Evolutionary conservation across 2,797 vertebrate species (phyloP).

Genomic region (Microctenopoma stevenorrisi): DNA sequence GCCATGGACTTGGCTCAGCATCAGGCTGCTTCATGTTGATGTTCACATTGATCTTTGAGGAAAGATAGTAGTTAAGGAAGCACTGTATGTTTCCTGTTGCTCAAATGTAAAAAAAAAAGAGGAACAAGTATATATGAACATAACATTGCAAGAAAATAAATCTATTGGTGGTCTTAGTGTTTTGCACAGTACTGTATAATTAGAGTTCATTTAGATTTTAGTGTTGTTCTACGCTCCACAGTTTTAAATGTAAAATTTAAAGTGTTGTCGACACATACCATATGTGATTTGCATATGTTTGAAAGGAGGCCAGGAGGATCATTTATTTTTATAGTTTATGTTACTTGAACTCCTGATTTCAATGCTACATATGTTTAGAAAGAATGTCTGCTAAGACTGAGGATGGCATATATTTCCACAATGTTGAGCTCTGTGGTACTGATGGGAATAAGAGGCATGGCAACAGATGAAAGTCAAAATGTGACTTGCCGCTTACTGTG

Average conservation of each 20-base stretch:
- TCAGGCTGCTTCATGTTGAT: no score
- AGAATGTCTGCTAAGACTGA: slow-evolving; percentile 25
- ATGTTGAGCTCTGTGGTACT: slow-evolving; percentile 26
- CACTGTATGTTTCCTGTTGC: no score
- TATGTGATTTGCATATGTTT: slow-evolving; percentile 17
- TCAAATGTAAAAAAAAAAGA: no score
- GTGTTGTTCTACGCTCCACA: slow-evolving; percentile 8
- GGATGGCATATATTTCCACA: slow-evolving; percentile 11
- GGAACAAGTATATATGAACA: no score
- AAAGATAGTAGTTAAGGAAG: no score
- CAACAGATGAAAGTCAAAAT: slow-evolving; percentile 49
- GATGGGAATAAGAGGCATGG: slow-evolving; percentile 17
- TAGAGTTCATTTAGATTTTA: slow-evolving; percentile 8
- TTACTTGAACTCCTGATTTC: slow-evolving; percentile 23
- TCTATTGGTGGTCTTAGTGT: no score
- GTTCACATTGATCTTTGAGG: no score
- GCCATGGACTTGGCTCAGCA: no score
- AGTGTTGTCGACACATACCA: slow-evolving; percentile 2
- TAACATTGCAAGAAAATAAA: no score
- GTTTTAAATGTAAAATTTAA: slow-evolving; percentile 20
- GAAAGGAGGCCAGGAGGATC: slow-evolving; percentile 4
- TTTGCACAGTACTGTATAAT: no score
- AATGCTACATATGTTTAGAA: slow-evolving; percentile 22
- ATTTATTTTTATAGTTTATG: slow-evolving; percentile 32
- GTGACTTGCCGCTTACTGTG: slow-evolving; percentile 33